A percentile compares a stretch with the other conserved stretches of the same genome.
phyloP scores from a whole-genome alignment of 2,113 vertebrate genomes.

The Illadopsis cleaveri region DNA sequence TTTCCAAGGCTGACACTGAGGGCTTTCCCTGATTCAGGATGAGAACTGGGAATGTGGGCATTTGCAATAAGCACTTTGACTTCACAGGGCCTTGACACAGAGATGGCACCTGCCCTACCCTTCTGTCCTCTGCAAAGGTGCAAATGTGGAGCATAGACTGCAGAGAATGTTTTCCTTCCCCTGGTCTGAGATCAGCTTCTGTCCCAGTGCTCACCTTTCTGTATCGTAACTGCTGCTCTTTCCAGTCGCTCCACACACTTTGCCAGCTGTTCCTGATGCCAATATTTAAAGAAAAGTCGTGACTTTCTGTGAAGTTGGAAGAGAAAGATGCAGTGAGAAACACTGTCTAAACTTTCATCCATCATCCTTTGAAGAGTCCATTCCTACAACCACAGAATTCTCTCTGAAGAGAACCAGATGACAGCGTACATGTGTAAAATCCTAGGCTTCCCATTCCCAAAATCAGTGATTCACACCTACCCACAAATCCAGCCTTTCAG shows the following conservation, averaged over 20 bases:
- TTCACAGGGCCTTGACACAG: background rate
- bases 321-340: background rate
- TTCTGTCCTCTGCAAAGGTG: background rate
- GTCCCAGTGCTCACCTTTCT: constrained; percentile 70
- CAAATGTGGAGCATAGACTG: background rate
- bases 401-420: background rate
- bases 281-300: constrained; percentile 80
- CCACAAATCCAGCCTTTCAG: constrained; percentile 77
- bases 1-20: background rate
- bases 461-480: constrained; percentile 54
- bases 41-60: background rate
- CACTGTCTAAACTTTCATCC: background rate
- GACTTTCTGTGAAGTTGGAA: constrained; percentile 59
- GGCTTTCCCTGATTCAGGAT: background rate
- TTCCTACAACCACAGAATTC: background rate
- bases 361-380: background rate
- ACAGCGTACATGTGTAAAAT: background rate
- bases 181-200: background rate
- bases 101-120: background rate
- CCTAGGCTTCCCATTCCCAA: background rate
- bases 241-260: constrained; percentile 60
- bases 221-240: constrained; percentile 69
- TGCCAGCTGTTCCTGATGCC: constrained; percentile 77
- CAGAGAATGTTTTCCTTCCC: background rate
- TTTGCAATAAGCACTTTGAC: background rate